Evolutionary conservation across 30 jellyfish, hydroid and myxozoan species (phyloP).

Genomic region (Clytia hemisphaerica): DNA sequence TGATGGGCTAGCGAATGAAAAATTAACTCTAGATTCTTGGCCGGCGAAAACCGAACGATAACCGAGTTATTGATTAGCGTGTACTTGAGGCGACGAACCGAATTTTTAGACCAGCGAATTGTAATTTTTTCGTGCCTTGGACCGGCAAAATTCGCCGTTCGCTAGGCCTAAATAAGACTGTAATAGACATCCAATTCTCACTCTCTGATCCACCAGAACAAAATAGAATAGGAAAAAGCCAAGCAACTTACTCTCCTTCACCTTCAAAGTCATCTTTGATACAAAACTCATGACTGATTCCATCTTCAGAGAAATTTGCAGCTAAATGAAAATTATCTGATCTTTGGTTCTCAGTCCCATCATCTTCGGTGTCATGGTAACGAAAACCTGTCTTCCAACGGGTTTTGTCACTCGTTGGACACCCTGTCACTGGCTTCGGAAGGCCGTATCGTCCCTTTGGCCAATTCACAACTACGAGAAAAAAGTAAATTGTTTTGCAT

Average conservation of each 20-base stretch:
- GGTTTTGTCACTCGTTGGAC: slow-evolving; percentile 53
- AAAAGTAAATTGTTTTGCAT: not conserved
- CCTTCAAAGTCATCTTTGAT: slow-evolving; percentile 72
- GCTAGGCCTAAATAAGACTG: too few species aligned
- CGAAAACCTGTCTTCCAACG: slow-evolving; percentile 86
- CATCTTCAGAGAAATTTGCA: slow-evolving; percentile 87
- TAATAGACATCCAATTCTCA: too few species aligned
- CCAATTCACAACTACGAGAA: slow-evolving; percentile 47
- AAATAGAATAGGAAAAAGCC: not conserved
- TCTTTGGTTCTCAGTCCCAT: slow-evolving; percentile 89
- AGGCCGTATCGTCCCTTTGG: slow-evolving; percentile 83
- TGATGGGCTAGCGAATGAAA: too few species aligned
- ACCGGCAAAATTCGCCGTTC: too few species aligned
- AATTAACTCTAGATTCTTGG: too few species aligned
- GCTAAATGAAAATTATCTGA: slow-evolving; percentile 78
- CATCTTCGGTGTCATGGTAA: slow-evolving; percentile 89
- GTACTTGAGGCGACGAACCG: too few species aligned
- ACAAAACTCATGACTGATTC: slow-evolving; percentile 90
- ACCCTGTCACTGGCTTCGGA: slow-evolving; percentile 60
- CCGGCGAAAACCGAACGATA: too few species aligned
- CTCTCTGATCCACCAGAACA: too few species aligned
- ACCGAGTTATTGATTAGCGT: too few species aligned
- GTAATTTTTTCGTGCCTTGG: too few species aligned
- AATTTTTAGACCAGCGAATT: too few species aligned
- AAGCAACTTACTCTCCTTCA: slow-evolving; percentile 39